phyloP scores from a whole-genome alignment of 2,113 vertebrate genomes.

The Oophaga pumilio region DNA sequence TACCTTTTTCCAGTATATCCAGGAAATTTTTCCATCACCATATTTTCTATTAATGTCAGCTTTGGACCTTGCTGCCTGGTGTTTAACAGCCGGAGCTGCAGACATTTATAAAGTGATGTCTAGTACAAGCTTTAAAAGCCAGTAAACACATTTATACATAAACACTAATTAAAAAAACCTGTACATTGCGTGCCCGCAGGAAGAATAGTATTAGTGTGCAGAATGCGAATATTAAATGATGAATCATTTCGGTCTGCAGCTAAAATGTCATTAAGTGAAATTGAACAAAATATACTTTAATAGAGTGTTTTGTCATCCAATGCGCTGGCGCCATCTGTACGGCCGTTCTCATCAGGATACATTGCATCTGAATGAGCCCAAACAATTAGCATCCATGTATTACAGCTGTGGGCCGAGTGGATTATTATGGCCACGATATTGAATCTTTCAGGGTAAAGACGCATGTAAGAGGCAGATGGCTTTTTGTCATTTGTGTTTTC shows the following conservation, averaged over 20 bases:
- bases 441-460: neutral
- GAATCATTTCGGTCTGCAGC: conserved; percentile 43
- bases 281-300: conserved; percentile 43
- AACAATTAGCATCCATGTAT: conserved; percentile 26
- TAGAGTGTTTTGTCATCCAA: conserved; percentile 37
- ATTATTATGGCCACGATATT: neutral
- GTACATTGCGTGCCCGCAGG: conserved; percentile 21
- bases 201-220: neutral
- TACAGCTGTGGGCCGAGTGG: conserved; percentile 1
- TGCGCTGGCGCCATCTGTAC: conserved; percentile 41
- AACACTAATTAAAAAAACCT: conserved; percentile 37
- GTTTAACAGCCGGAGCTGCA: neutral
- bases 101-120: conserved; percentile 37
- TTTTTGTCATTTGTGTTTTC: neutral
- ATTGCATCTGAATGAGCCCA: neutral
- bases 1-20: neutral
- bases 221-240: conserved; percentile 22
- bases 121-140: conserved; percentile 18
- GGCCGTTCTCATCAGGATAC: conserved; percentile 22
- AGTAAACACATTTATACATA: conserved; percentile 42
- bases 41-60: conserved; percentile 6
- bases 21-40: neutral
- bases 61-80: neutral
- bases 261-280: conserved; percentile 43
- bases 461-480: neutral